Conservation (phyloP, 2,113 vertebrate species). For the Kobus ellipsiprymnus region DNA sequence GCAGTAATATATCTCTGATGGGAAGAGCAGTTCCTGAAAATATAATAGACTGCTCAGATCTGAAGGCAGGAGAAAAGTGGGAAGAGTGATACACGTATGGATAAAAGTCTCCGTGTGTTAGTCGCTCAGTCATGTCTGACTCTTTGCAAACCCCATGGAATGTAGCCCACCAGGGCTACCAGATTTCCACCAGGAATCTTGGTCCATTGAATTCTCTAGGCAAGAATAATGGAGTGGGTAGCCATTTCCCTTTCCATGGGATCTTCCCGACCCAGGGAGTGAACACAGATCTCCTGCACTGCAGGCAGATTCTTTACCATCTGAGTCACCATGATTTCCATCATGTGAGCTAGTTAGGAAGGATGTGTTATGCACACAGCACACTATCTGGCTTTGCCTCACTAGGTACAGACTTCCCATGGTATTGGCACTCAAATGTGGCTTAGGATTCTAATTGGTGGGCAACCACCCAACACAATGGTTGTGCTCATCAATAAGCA, state of each 20-base stretch:
- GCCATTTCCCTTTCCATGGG: not conserved
- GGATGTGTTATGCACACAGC: not conserved
- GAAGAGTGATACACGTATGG: not conserved
- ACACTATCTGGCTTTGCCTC: not conserved
- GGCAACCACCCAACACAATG: accelerated
- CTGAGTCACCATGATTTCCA: not conserved
- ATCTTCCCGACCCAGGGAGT: not conserved
- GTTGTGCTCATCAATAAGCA: not conserved
- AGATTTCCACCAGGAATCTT: not conserved
- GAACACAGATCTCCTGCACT: not conserved
- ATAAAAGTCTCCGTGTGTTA: not conserved
- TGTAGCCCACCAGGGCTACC: not conserved
- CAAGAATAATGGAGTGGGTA: not conserved
- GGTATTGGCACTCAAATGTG: accelerated
- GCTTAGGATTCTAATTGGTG: not conserved
- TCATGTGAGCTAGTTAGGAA: not conserved
- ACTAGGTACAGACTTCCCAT: not conserved
- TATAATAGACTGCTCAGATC: not conserved
- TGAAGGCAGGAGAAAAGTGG: not conserved
- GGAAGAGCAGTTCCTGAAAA: not conserved
- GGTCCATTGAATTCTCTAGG: not conserved
- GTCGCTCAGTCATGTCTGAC: not conserved
- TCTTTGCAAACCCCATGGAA: not conserved
- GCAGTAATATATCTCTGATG: not conserved
- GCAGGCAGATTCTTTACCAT: not conserved